Evolutionary conservation across 2,113 vertebrate genomes (phyloP).

Genomic region (Paramisgurnus dabryanus): DNA sequence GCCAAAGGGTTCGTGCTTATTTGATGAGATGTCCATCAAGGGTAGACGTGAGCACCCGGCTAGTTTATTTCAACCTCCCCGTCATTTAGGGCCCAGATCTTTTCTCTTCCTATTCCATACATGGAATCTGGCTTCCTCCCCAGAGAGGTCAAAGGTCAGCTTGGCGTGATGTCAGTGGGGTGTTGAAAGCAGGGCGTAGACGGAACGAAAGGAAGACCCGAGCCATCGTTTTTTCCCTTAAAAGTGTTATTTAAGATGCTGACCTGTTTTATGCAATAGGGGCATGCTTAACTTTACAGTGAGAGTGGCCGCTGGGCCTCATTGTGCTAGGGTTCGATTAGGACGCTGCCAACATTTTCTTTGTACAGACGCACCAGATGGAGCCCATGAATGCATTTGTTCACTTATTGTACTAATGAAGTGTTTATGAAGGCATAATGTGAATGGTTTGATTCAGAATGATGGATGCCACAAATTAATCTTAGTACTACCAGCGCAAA

Average conservation of each 20-base stretch:
- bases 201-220: slow-evolving; percentile 36
- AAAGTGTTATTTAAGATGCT: background rate
- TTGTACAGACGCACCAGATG: slow-evolving; percentile 54
- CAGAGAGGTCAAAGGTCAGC: slow-evolving; percentile 44
- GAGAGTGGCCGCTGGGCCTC: background rate
- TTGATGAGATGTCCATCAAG: slow-evolving; percentile 53
- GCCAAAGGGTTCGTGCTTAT: slow-evolving; percentile 37
- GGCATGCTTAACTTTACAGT: slow-evolving; percentile 45
- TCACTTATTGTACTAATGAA: slow-evolving; percentile 50
- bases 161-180: background rate
- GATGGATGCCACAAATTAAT: slow-evolving; percentile 50
- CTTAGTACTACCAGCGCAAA: slow-evolving; percentile 33
- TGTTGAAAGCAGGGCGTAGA: background rate
- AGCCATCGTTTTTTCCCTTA: slow-evolving; percentile 15
- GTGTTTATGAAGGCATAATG: slow-evolving; percentile 48
- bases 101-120: slow-evolving; percentile 13
- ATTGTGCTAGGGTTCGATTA: slow-evolving; percentile 47
- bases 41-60: background rate
- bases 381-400: slow-evolving; percentile 45
- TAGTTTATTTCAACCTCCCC: background rate
- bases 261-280: slow-evolving; percentile 28
- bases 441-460: slow-evolving; percentile 49
- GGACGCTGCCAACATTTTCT: slow-evolving; percentile 44
- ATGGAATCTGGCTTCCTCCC: slow-evolving; percentile 40
- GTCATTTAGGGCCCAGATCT: background rate